Conservation (phyloP, 2,797 vertebrate species). For the Nyctalus aviator region DNA sequence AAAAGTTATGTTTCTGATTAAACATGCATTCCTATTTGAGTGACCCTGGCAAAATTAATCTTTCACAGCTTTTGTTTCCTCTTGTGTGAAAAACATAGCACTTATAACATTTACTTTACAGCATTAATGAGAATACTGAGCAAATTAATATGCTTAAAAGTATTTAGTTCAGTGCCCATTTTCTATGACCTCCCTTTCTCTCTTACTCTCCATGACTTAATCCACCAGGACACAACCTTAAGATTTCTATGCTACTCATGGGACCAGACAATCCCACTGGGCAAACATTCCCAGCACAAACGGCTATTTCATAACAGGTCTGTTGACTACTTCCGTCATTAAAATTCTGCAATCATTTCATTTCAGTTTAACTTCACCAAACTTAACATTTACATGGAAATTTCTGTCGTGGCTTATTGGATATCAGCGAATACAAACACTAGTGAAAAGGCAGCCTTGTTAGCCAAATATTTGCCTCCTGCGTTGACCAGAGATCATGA, state of each 20-base stretch:
- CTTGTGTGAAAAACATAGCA: background rate
- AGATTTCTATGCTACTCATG: background rate
- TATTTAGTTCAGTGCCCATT: background rate
- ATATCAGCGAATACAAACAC: background rate
- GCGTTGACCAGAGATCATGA: background rate
- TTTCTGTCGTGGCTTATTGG: slow-evolving; percentile 55
- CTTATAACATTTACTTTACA: background rate
- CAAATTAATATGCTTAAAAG: slow-evolving; percentile 2
- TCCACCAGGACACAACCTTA: slow-evolving; percentile 5
- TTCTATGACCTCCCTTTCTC: background rate
- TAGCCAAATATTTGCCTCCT: slow-evolving; percentile 72
- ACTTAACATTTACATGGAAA: slow-evolving; percentile 55
- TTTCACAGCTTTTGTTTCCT: background rate
- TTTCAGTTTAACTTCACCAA: slow-evolving; percentile 35
- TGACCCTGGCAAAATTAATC: background rate
- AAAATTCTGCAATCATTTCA: slow-evolving; percentile 11
- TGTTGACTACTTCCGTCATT: slow-evolving; percentile 56
- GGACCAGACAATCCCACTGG: background rate
- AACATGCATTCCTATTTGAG: background rate
- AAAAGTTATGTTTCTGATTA: background rate
- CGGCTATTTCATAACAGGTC: slow-evolving; percentile 55
- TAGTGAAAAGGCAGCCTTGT: slow-evolving; percentile 33
- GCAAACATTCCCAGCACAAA: background rate
- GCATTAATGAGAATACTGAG: background rate
- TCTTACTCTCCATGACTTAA: background rate